A percentile compares a stretch with the other conserved stretches of the same genome.
These are phyloP conservation scores for Dicrostonyx torquatus DNA, from an alignment of 2,797 vertebrate species.

Conservation along the genomic window DNA sequence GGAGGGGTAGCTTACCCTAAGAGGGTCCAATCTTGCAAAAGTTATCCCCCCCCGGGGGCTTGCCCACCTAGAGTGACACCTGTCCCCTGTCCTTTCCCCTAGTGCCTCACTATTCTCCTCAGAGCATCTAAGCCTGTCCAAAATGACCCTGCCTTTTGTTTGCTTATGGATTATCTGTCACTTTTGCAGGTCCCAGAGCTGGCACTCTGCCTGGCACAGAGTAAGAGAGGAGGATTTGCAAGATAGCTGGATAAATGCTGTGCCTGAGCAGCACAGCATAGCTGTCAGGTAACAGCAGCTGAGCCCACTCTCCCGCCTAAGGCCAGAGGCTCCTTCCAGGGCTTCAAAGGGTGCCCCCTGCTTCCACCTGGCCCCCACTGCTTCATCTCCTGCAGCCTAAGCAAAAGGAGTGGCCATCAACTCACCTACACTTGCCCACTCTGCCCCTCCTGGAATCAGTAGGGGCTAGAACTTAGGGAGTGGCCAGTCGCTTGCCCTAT, in stretches of 20 bases:
- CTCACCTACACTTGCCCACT: neutral
- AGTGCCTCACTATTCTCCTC: neutral
- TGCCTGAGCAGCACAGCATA: neutral
- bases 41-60: neutral
- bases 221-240: neutral
- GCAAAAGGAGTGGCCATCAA: neutral
- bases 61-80: neutral
- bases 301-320: neutral
- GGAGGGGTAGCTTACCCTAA: neutral
- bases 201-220: neutral
- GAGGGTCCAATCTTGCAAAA: neutral
- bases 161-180: neutral
- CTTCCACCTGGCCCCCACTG: neutral
- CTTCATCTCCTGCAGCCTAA: neutral
- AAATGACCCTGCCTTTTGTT: neutral
- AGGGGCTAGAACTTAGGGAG: neutral
- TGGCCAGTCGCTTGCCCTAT: rapidly evolving
- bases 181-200: neutral
- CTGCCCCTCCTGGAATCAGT: neutral
- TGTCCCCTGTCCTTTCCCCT: neutral
- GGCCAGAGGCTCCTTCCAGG: neutral
- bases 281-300: neutral
- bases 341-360: neutral
- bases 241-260: neutral
- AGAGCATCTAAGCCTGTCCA: neutral